Percentiles rank a stretch among this genome's conserved stretches.
phyloP scores from a whole-genome alignment of 2,797 vertebrate species.

The Psittacula derbiana region DNA sequence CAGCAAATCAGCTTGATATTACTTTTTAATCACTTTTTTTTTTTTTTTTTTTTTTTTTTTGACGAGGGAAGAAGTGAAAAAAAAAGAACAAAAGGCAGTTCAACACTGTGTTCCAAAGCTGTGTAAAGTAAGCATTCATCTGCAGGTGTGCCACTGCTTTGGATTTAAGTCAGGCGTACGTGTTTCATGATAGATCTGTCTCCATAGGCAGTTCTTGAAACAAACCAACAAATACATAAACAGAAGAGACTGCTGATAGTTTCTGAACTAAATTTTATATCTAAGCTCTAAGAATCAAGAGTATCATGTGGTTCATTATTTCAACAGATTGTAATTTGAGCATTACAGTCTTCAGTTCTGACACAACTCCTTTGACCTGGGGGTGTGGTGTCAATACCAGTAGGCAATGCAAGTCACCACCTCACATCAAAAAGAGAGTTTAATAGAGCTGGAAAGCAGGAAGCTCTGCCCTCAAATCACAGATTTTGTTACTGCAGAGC shows the following conservation, averaged over 20 bases:
- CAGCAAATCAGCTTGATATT: not conserved
- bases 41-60: not conserved
- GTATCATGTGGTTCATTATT: not conserved
- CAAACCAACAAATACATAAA: not conserved
- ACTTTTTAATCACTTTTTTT: not conserved
- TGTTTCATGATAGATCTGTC: not conserved
- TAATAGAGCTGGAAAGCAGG: not conserved
- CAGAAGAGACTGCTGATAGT: not conserved
- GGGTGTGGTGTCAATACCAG: not conserved
- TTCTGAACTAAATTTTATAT: not conserved
- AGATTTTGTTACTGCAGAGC: not conserved
- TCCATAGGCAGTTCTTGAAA: not conserved
- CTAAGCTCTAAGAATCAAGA: not conserved
- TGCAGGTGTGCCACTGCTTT: not conserved
- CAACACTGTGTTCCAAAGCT: not conserved
- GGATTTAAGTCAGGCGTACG: not conserved
- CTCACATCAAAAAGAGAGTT: not conserved
- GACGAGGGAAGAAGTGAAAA: not conserved
- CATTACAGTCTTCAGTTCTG: not conserved
- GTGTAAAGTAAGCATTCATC: not conserved
- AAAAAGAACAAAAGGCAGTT: not conserved
- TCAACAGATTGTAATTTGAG: not conserved
- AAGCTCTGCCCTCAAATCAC: not conserved
- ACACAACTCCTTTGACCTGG: not conserved
- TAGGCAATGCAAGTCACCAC: not conserved